Percentiles rank a stretch among this genome's conserved stretches.
Conservation (phyloP, 1,140 invertebrate genomes). For the Mamestra configurata region DNA sequence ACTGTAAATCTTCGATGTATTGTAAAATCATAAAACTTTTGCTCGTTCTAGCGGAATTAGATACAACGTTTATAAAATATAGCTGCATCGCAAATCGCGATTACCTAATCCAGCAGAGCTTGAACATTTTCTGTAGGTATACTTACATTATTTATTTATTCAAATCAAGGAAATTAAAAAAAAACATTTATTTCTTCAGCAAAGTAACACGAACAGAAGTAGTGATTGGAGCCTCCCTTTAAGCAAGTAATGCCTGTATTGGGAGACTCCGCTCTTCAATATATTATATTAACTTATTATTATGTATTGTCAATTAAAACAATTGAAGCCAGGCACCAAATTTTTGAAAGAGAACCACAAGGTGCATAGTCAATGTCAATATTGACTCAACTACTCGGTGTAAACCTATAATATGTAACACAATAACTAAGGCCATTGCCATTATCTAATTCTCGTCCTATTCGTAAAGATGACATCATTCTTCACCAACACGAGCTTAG, state of each 20-base stretch:
- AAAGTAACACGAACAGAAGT: too few relatives aligned
- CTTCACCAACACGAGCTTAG: not conserved
- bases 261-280: too few relatives aligned
- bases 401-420: not conserved
- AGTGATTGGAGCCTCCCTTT: too few relatives aligned
- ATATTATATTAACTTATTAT: too few relatives aligned
- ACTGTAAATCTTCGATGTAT: conserved; percentile 8
- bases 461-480: conserved; percentile 36
- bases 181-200: too few relatives aligned
- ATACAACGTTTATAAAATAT: not conserved
- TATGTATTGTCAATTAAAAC: not conserved
- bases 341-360: not conserved
- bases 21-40: not conserved
- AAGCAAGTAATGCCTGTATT: too few relatives aligned
- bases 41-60: not conserved
- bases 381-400: not conserved
- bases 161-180: too few relatives aligned
- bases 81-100: not conserved
- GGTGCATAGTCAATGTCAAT: not conserved
- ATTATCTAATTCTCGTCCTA: conserved; percentile 13
- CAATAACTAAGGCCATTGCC: not conserved
- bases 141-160: too few relatives aligned
- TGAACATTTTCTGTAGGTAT: too few relatives aligned
- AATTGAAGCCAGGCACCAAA: not conserved
- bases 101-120: not conserved